Evolutionary conservation across 2,888 invertebrate species (phyloP).

Genomic region (Microdon myrmicae): DNA sequence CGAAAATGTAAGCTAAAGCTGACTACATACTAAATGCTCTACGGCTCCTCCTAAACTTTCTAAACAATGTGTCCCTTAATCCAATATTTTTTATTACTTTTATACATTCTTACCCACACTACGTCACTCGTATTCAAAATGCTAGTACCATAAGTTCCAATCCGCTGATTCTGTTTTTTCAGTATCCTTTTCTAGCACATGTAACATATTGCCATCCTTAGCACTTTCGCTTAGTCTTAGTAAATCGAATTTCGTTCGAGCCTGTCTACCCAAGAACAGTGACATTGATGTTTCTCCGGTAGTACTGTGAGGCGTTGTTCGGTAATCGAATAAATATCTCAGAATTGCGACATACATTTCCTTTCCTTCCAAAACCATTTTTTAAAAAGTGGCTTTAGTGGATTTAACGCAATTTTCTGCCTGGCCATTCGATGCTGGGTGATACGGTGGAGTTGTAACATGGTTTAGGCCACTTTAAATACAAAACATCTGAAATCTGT

Average conservation of each 20-base stretch:
- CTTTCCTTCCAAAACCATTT: constrained; percentile 3
- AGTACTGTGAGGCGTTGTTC: constrained; percentile 6
- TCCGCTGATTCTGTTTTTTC: no score
- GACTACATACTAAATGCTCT: no score
- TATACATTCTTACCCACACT: background rate
- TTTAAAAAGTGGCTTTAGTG: constrained; percentile 4
- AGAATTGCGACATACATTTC: constrained; percentile 2
- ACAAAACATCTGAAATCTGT: constrained; percentile 3
- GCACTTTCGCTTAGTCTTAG: background rate
- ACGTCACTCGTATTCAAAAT: no score
- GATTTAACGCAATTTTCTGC: constrained; percentile 9
- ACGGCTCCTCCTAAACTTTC: constrained; percentile 1
- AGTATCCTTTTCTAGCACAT: background rate
- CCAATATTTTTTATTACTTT: background rate
- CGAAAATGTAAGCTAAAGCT: no score
- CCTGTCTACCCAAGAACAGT: constrained; percentile 5
- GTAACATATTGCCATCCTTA: background rate
- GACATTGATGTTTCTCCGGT: constrained; percentile 6
- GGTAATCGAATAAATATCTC: constrained; percentile 13
- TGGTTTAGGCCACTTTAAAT: background rate
- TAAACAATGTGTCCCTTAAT: background rate
- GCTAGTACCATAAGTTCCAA: no score
- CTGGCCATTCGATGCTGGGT: constrained; percentile 7
- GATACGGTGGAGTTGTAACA: background rate
- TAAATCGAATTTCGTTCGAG: constrained; percentile 1